Base-by-base conservation (phyloP, 1,140 invertebrate species). In the Hypsibius dujardini region DNA sequence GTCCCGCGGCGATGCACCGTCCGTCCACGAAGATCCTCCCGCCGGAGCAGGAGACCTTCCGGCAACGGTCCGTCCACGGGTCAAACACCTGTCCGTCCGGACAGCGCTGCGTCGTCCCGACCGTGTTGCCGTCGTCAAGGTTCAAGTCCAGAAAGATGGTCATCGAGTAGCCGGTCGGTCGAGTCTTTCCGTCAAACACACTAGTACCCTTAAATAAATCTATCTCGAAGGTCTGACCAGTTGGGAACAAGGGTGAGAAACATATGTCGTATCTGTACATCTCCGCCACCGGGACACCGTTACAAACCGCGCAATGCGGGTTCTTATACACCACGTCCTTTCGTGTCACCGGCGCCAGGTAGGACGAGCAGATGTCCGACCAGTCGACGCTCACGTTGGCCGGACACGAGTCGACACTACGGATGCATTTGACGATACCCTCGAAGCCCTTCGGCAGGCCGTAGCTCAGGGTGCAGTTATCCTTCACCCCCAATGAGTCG, bases 111-210 rank as follows among this genome's bases (percentile, higher is more conserved):
- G 12, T 12, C 3, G 62, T 45, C 3, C 62, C 62, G 3, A 67
- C 62, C 12, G 45, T 42, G 42, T 67, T 67, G 3, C 62, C 62
- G 42, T 67, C 42, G 62, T 67, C 62, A 3, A 67, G 42, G 42
- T 67, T 67, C 62, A 67, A 45, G 42, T 67, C 62, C 62, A 67
- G 62, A 12, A 67, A 45, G 3, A 67, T 67, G 12, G 62, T 67
- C 62, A 67, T 67, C 3, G 62, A 67, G 42, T 67, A 67, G 12
- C 62, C 62, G 12, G 42, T 12, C 42, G 62, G 12, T 67, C 12
- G 62, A 15, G 45, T 67, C 7, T 67, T 15, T 56, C 50, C 50
- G 7, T 56, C 7, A 42, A 12, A 12, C 12, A 67, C 62, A 67
- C 3, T 45, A 12, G 62, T 42, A 3, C 12, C 62, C 12, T 15